Percentiles rank a stretch among this genome's conserved stretches.
These are phyloP conservation scores for Brachionus rubens DNA, from an alignment of 1,140 invertebrate genomes.

Conservation along the genomic window DNA sequence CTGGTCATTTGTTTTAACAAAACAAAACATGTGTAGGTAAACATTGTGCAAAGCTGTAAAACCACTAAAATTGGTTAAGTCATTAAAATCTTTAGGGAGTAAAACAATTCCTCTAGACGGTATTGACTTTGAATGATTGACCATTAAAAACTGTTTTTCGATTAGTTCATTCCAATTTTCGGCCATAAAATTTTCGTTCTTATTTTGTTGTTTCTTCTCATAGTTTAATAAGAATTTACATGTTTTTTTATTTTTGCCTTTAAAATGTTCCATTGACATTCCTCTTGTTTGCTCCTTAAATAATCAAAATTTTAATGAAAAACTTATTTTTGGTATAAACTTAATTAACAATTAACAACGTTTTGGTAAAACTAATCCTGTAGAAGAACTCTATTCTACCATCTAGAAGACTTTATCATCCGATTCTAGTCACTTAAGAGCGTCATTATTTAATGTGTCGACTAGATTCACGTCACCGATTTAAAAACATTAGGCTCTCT, in stretches of 20 bases:
- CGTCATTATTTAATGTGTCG: no score
- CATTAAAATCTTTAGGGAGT: not conserved
- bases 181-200: not conserved
- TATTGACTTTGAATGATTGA: not conserved
- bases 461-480: no score
- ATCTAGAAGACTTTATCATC: no score
- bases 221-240: not conserved
- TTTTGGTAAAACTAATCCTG: no score
- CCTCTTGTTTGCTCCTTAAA: conserved; percentile 22
- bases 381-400: no score
- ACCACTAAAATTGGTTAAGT: no score
- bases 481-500: no score
- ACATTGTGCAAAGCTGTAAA: no score
- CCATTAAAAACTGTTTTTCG: conserved; percentile 3
- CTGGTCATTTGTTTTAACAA: conserved; percentile 7
- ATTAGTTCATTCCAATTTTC: conserved; percentile 14
- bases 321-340: not conserved
- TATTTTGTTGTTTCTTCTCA: not conserved
- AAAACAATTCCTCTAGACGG: not conserved
- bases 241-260: not conserved
- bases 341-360: no score
- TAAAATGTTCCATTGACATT: not conserved
- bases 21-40: conserved; percentile 6
- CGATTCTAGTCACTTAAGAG: no score
- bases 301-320: not conserved